Evolutionary conservation across 1,140 invertebrate species (phyloP), one percentile per base, ranked within the genome.

Genomic region (Drosophila subpulchrella): DNA sequence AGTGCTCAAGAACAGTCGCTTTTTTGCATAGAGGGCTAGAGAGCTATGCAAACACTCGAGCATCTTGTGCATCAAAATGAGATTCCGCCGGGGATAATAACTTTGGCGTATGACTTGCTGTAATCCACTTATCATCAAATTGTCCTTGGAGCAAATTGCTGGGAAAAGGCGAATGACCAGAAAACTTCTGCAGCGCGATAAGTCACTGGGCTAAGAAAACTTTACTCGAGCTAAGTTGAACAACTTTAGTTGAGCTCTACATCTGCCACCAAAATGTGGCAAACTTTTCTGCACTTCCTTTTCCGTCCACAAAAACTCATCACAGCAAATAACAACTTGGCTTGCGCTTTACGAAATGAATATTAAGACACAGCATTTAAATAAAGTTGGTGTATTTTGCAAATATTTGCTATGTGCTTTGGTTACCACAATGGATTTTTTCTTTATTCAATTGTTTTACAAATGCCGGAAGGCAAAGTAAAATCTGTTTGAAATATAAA

Each of bases 11-110:
- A 15, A 51, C 15, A 12, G 56, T 53, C 51, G 63, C 50, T 42
- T 42, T 56, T 42, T 36, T 54, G 34, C 44, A 24, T 30, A 53
- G 39, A 63, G 20, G 20, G 20, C 55, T 51, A 41, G 53, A 82
- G 74, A 57, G 79, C 74, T 58, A 20, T 11, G 46, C 41, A 78
- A 78, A 65, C 75, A 82, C 74, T 76, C 44, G 11, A 34, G 30
- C 32, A 57, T 57, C 20, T 57, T 42, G 44, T 55, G 61, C 59
- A 61, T 20, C 47, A 32, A 15, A 36, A 46, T 47, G 30, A 65
- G 62, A 80, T 81, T 57, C 32, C 2, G 38, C 8, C 2, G 11
- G 7, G 39, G 30, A 51, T 24, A 47, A 61, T 66, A 71, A 72
- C 53, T 71, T 78, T 61, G 30, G 20, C 74, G 36, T 47, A 73